A percentile compares a stretch with the other conserved stretches of the same genome.
Conservation (phyloP, 1,140 invertebrate species). For the Thalassaphorura encarpata region DNA sequence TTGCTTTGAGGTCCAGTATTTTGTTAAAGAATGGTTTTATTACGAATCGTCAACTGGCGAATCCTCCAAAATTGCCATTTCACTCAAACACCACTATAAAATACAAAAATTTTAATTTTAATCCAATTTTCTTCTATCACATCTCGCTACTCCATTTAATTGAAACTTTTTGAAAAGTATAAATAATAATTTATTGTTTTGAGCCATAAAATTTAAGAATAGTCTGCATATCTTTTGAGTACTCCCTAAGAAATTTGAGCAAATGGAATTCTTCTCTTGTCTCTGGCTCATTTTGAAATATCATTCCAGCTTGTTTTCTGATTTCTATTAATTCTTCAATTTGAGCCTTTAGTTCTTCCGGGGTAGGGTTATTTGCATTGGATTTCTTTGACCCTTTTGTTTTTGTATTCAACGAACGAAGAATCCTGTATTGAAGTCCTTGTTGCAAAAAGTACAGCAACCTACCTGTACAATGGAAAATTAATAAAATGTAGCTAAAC, state of each 20-base stretch:
- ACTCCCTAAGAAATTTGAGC: neutral
- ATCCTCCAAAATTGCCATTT: neutral
- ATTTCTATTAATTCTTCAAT: constrained; percentile 4
- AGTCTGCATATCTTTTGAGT: neutral
- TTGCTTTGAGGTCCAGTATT: too few relatives aligned
- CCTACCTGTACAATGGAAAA: constrained; percentile 10
- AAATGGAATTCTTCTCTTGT: constrained; percentile 8
- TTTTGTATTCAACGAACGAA: neutral
- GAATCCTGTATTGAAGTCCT: neutral
- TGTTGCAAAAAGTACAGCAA: constrained; percentile 18
- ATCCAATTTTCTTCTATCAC: neutral
- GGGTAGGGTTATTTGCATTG: neutral
- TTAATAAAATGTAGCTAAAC: too few relatives aligned
- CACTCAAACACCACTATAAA: neutral
- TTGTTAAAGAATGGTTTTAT: too few relatives aligned
- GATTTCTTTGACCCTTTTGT: neutral
- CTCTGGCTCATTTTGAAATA: constrained; percentile 10
- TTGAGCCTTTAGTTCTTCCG: too few relatives aligned
- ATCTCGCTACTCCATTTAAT: neutral
- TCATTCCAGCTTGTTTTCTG: neutral
- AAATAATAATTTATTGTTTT: neutral
- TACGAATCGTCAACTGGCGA: too few relatives aligned
- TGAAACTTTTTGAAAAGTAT: neutral
- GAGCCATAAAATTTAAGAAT: too few relatives aligned
- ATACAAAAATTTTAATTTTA: neutral